Evolutionary conservation across 2,113 vertebrate genomes (phyloP).

Genomic region (Scomber japonicus): DNA sequence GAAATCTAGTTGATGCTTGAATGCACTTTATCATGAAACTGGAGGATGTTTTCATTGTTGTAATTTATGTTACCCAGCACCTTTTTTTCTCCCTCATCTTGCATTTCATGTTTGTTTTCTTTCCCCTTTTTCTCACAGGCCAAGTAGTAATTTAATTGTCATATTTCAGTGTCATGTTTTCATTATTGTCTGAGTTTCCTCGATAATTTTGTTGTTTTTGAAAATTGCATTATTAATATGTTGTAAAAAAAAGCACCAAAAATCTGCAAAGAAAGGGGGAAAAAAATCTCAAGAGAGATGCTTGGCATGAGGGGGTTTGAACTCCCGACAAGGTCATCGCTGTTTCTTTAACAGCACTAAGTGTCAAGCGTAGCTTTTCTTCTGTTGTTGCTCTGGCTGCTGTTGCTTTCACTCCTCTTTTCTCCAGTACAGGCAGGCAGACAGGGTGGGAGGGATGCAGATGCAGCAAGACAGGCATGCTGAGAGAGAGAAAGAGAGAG

Average conservation of each 20-base stretch:
- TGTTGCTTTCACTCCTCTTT: slow-evolving; percentile 43
- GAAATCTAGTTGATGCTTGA: no score
- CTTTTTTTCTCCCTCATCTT: no score
- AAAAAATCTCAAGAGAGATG: neutral
- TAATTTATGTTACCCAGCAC: no score
- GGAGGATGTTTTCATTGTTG: no score
- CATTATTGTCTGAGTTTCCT: neutral
- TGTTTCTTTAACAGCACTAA: slow-evolving; percentile 49
- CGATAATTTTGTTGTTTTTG: neutral
- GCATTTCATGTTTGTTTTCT: no score
- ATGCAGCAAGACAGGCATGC: slow-evolving; percentile 43
- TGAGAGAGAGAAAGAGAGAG: slow-evolving; percentile 22
- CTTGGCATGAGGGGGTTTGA: slow-evolving; percentile 12
- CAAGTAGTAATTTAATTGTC: no score
- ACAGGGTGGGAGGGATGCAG: neutral
- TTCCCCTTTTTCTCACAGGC: no score
- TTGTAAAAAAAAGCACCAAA: neutral
- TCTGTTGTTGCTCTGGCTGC: slow-evolving; percentile 39
- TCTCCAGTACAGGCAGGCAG: slow-evolving; percentile 27
- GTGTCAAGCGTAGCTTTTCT: slow-evolving; percentile 57
- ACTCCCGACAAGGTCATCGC: slow-evolving; percentile 47
- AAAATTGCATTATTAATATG: neutral
- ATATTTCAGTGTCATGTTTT: no score
- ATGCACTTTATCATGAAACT: no score
- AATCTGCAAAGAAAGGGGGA: neutral